Percentiles rank a stretch among this genome's conserved stretches.
Evolutionary conservation across 2,888 invertebrate genomes (phyloP).

Genomic region (Thalpophila matura): DNA sequence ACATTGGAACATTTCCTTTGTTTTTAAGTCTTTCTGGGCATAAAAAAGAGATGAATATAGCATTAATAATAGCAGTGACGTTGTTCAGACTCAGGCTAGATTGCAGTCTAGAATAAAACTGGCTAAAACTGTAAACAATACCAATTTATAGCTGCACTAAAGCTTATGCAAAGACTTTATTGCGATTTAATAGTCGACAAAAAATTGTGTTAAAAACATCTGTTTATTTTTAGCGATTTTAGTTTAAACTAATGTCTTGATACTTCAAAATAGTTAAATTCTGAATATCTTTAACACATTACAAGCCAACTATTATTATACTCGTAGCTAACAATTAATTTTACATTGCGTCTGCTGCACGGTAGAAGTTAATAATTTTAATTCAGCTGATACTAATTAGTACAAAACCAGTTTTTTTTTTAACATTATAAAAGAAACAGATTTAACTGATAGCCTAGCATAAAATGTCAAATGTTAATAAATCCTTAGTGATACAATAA

Average conservation of each 20-base stretch:
- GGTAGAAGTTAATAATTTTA: too few species aligned
- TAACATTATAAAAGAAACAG: not conserved
- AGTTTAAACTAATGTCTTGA: not conserved
- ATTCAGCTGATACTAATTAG: not conserved
- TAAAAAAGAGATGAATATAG: conserved; percentile 35
- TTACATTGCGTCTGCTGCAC: too few species aligned
- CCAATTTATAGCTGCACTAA: conserved; percentile 23
- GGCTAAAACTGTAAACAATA: conserved; percentile 15
- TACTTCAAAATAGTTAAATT: not conserved
- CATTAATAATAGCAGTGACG: conserved; percentile 21
- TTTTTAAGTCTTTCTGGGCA: conserved; percentile 9
- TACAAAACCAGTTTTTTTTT: not conserved
- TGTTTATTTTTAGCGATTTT: not conserved
- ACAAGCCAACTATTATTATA: too few species aligned
- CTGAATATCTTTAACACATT: too few species aligned
- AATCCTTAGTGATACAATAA: not conserved
- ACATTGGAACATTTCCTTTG: conserved; percentile 19
- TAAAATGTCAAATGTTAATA: conserved; percentile 12
- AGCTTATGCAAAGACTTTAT: conserved; percentile 1
- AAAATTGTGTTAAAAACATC: not conserved
- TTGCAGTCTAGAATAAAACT: conserved; percentile 11
- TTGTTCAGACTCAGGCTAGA: conserved; percentile 14
- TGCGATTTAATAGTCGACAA: not conserved
- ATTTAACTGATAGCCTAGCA: not conserved
- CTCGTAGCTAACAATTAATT: too few species aligned